Evolutionary conservation across 2,888 invertebrate genomes (phyloP).

Genomic region (Junonia oenone): DNA sequence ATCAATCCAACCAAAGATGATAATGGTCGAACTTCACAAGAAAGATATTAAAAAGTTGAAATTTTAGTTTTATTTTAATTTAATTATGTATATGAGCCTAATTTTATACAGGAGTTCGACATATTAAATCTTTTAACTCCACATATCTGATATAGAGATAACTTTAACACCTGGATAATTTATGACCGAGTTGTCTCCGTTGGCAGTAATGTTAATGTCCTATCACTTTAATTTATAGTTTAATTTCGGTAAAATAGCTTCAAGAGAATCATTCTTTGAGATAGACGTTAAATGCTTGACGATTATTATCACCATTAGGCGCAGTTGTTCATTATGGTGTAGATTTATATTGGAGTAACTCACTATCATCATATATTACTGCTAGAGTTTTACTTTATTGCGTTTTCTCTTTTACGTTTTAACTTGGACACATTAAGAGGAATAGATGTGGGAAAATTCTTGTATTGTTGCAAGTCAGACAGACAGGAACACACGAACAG

Average conservation of each 20-base stretch:
- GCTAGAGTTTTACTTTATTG: conserved; percentile 1
- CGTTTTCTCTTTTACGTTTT: background rate
- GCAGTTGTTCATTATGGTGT: conserved; percentile 15
- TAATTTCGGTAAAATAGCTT: conserved; percentile 24
- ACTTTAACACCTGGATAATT: conserved; percentile 23
- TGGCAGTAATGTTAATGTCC: conserved; percentile 27
- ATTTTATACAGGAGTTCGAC: background rate
- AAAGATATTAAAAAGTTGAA: background rate
- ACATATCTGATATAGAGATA: conserved; percentile 23
- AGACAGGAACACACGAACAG: too few species aligned
- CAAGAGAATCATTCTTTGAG: conserved; percentile 24
- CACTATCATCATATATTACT: background rate
- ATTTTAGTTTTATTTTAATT: background rate
- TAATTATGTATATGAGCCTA: background rate
- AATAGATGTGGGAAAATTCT: too few species aligned
- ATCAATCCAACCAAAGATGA: too few species aligned
- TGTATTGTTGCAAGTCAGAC: too few species aligned
- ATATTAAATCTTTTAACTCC: conserved; percentile 4
- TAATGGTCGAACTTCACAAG: background rate
- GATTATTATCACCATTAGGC: conserved; percentile 27
- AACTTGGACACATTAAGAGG: too few species aligned
- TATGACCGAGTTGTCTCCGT: conserved; percentile 19
- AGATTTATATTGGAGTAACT: conserved; percentile 20
- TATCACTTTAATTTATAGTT: conserved; percentile 29
- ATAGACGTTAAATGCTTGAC: conserved; percentile 24